Evolutionary conservation across 1,140 invertebrate species (phyloP).

Genomic region (Pogonomyrmex californicus): DNA sequence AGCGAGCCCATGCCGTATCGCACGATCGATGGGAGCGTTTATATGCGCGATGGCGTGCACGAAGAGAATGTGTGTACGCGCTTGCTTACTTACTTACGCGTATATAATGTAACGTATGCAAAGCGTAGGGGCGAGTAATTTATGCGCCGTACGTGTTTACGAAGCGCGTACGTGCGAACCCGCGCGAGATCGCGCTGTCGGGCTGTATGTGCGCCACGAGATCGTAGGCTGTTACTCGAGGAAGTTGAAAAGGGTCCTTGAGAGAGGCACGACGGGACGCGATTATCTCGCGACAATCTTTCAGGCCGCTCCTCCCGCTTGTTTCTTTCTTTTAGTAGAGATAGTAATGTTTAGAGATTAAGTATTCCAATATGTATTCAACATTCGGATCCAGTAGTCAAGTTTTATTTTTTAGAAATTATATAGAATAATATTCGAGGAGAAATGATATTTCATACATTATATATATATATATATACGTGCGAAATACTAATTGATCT

Average conservation of each 20-base stretch:
- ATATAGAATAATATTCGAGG: no score
- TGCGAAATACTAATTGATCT: no score
- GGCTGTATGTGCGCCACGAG: background rate
- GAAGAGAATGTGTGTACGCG: background rate
- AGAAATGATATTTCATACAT: no score
- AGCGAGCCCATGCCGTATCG: slow-evolving; percentile 6
- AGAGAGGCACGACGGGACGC: background rate
- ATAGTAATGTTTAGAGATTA: no score
- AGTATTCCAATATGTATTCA: no score
- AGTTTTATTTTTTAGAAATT: no score
- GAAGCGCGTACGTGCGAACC: slow-evolving; percentile 16
- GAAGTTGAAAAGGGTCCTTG: slow-evolving; percentile 9
- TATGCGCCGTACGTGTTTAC: slow-evolving; percentile 33
- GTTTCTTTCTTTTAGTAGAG: background rate
- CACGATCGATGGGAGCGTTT: slow-evolving; percentile 20
- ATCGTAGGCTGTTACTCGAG: background rate
- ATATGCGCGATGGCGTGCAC: slow-evolving; percentile 5
- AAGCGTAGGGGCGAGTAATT: slow-evolving; percentile 27
- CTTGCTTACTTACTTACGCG: slow-evolving; percentile 7
- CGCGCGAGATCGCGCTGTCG: background rate
- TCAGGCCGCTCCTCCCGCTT: background rate
- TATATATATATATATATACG: no score
- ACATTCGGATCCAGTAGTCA: no score
- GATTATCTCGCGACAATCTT: background rate
- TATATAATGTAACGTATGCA: slow-evolving; percentile 39